Conservation (phyloP, 2,797 vertebrate genomes). For the Eurystomus glaucurus region DNA sequence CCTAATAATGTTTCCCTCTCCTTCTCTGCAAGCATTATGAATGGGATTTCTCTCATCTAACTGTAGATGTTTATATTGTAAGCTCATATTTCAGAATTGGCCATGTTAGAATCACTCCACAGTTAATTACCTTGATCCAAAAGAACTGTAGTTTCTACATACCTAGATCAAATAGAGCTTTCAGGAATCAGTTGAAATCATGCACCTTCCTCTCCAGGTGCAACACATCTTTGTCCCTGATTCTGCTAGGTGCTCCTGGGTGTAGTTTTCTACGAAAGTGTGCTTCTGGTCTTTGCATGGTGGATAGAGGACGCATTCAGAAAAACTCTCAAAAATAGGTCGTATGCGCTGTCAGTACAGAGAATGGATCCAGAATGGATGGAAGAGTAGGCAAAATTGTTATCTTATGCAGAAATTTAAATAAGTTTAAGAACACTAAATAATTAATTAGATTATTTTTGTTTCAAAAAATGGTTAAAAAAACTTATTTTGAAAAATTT, state of each 20-base stretch:
- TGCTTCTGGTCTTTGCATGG: rapidly evolving
- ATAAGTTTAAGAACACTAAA: background rate
- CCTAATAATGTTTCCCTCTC: background rate
- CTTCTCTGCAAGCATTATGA: background rate
- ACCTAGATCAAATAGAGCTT: rapidly evolving
- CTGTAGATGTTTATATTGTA: background rate
- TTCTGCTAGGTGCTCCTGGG: background rate
- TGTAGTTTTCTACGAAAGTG: rapidly evolving
- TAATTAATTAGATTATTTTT: background rate
- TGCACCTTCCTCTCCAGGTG: background rate
- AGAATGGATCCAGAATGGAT: background rate
- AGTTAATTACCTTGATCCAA: background rate
- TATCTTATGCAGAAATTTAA: background rate
- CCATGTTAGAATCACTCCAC: background rate
- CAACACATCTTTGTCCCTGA: background rate
- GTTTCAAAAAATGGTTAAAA: background rate
- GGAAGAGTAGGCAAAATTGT: background rate
- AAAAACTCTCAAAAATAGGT: background rate
- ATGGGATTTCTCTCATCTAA: background rate
- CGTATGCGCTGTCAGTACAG: background rate
- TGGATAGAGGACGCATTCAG: background rate
- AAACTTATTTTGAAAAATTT: background rate
- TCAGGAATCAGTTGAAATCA: background rate
- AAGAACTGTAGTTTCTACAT: background rate
- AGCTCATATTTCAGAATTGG: background rate